A percentile compares a stretch with the other conserved stretches of the same genome.
Conservation (phyloP, 2,113 vertebrate species). For the Eubucco bourcierii region DNA sequence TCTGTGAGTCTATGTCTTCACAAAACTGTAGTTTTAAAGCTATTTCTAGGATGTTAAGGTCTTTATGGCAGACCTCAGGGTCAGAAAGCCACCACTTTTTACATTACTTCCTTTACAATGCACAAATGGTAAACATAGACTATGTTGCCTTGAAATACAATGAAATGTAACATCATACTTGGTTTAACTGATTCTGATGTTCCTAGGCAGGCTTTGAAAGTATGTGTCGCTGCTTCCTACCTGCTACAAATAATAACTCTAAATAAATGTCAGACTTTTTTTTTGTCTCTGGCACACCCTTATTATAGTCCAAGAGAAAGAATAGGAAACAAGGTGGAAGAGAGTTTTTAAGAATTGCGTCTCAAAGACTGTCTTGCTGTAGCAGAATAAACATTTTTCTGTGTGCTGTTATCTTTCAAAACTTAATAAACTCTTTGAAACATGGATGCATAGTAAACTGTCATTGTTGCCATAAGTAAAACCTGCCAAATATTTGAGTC, state of each 20-base stretch:
- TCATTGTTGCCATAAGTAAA: conserved; percentile 6
- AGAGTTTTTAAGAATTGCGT: background rate
- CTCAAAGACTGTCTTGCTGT: background rate
- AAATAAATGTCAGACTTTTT: background rate
- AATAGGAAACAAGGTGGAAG: background rate
- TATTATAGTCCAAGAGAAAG: background rate
- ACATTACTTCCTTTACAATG: background rate
- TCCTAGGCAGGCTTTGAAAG: background rate
- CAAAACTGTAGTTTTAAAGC: background rate
- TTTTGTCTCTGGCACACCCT: background rate
- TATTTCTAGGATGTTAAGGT: background rate
- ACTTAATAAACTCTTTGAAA: conserved; percentile 13
- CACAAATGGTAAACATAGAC: fast-evolving
- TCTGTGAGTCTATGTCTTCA: background rate
- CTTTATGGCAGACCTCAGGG: background rate
- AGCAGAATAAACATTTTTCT: conserved; percentile 4
- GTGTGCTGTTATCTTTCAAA: background rate
- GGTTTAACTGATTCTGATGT: background rate
- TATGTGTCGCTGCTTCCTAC: background rate
- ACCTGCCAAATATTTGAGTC: background rate
- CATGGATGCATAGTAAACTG: background rate
- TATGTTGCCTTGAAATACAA: background rate
- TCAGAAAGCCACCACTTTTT: background rate
- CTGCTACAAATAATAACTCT: background rate
- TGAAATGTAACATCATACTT: background rate